These are phyloP conservation scores for Nibea albiflora DNA, from an alignment of 2,113 vertebrate species.

Conservation along the genomic window DNA sequence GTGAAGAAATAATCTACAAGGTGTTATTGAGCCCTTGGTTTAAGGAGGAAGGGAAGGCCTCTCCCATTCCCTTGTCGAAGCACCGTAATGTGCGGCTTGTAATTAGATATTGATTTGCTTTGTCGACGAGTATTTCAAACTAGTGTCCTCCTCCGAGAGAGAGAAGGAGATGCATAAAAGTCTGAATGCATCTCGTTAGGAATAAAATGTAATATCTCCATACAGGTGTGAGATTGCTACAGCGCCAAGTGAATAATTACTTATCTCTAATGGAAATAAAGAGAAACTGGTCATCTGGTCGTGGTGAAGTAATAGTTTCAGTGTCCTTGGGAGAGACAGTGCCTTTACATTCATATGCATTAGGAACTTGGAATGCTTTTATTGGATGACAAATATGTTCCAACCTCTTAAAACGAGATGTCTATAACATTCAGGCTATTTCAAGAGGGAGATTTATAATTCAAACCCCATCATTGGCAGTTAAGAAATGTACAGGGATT, in stretches of 20 bases:
- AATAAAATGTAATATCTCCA: slow-evolving; percentile 71
- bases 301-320: slow-evolving; percentile 7
- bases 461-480: neutral
- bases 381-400: neutral
- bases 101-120: slow-evolving; percentile 91
- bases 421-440: neutral
- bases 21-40: slow-evolving; percentile 71
- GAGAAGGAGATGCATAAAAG: slow-evolving; percentile 68
- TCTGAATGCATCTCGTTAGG: slow-evolving; percentile 81
- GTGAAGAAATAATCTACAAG: slow-evolving; percentile 81
- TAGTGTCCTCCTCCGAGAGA: slow-evolving; percentile 68
- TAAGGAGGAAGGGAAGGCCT: slow-evolving; percentile 66
- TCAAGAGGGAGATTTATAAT: neutral
- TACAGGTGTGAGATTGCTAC: slow-evolving; percentile 46
- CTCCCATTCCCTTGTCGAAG: slow-evolving; percentile 65
- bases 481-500: neutral
- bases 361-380: neutral
- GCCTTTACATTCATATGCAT: neutral
- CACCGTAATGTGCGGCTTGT: slow-evolving; percentile 80
- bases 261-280: slow-evolving; percentile 42
- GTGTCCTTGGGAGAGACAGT: slow-evolving; percentile 12
- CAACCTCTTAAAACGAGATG: neutral
- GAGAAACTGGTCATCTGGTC: slow-evolving; percentile 34
- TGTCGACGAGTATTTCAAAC: slow-evolving; percentile 84
- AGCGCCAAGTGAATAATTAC: slow-evolving; percentile 56